Base-by-base conservation (phyloP, 2,113 vertebrate species). In the Anas platyrhynchos region DNA sequence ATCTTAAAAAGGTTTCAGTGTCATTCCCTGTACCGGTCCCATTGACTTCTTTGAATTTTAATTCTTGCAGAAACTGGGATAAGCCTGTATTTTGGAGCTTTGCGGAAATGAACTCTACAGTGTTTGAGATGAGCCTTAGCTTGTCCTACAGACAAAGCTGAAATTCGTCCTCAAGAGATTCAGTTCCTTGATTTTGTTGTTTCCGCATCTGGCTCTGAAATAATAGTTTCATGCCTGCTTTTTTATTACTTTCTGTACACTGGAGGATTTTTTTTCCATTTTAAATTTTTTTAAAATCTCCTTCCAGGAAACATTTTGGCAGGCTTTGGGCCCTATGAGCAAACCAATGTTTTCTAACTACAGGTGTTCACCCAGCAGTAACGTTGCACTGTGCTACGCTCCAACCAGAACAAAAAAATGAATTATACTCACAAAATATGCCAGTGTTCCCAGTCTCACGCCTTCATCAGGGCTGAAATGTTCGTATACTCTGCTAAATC, bases 351-450 rank as follows among this genome's bases (percentile, higher is more conserved):
- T 94, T 91, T 89, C 91, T 92, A 61, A 85, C 88, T 94, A 92
- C 93, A 96, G 93, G 77, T 94, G 86, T 92, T 96, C 96, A 96
- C 62, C 77, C 92, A 96, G 86, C 96, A 95, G 88, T 93, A 95
- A 92, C 22, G 0, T 73, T 74, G 86, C 62, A 76, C 62, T 43
- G 59, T 0, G 2, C 69, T 82, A 52, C 72, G 56, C 94, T 92
- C 77, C 96, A 96, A 85, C 77, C 74, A 87, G 92, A 96, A 95
- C 90, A 94, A 84, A 96, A 93, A 91, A 96, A 68, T 21, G 32
- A 91, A 94, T 95, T 95, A 83, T 90, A 94, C 86, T 92, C 71
- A 87, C 94, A 96, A 91, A 96, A 92, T 89, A 93, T 43, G 69
- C 88, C 88, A 79, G 7, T 23, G 74, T 91, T 96, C 77, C 69